Evolutionary conservation across 1,140 invertebrate genomes (phyloP).

Genomic region (Paramacrobiotus metropolitanus): DNA sequence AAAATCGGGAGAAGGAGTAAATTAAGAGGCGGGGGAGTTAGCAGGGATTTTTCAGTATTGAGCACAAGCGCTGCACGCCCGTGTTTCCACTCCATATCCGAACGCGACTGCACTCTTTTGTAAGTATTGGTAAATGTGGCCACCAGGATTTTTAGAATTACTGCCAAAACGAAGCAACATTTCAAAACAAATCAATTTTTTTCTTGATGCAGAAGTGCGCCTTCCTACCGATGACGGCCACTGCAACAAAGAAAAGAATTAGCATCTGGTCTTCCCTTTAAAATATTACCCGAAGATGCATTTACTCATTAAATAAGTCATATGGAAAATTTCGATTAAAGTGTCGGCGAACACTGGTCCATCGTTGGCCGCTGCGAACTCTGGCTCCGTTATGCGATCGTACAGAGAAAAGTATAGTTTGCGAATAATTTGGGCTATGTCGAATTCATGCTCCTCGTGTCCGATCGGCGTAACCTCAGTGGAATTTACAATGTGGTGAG

Average conservation of each 20-base stretch:
- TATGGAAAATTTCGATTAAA: not conserved
- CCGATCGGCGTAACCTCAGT: no score
- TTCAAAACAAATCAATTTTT: not conserved
- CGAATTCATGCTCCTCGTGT: no score
- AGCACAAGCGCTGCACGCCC: conserved; percentile 90
- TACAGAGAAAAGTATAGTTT: conserved; percentile 11
- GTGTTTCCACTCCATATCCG: conserved; percentile 99
- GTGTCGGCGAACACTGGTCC: not conserved
- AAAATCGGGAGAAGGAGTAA: conserved; percentile 51
- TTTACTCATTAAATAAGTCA: not conserved
- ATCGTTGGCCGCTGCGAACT: not conserved
- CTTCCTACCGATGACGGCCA: not conserved
- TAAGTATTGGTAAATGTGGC: not conserved
- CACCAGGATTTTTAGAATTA: not conserved
- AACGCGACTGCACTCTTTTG: conserved; percentile 51
- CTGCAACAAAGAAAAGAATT: not conserved
- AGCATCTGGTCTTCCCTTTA: not conserved
- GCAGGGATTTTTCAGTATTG: conserved; percentile 92
- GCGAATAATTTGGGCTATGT: no score
- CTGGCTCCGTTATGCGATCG: not conserved
- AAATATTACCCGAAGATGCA: not conserved
- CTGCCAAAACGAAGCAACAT: no score
- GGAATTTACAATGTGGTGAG: no score
- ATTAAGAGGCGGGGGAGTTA: conserved; percentile 86
- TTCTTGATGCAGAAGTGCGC: no score